A percentile compares a stretch with the other conserved stretches of the same genome.
Evolutionary conservation across 2,113 vertebrate genomes (phyloP).

Genomic region (Sinocyclocheilus anshuiensis): DNA sequence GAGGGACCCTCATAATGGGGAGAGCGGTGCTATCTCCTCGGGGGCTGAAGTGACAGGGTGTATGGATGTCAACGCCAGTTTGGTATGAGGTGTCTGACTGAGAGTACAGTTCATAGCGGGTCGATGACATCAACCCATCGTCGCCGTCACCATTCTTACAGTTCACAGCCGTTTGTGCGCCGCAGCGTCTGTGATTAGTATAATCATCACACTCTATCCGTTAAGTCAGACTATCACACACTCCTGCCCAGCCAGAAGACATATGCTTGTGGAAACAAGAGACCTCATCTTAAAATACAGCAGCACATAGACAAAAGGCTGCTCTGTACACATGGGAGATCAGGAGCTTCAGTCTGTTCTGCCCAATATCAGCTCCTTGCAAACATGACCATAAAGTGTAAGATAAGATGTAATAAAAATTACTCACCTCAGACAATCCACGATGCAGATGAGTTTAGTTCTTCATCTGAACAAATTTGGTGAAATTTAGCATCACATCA

Average conservation of each 20-base stretch:
- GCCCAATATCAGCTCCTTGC: no score
- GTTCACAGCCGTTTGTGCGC: conserved; percentile 14
- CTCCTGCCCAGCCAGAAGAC: conserved; percentile 41
- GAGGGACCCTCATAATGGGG: conserved; percentile 57
- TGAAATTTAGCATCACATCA: no score
- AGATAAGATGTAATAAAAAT: no score
- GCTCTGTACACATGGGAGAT: neutral
- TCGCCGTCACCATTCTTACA: conserved; percentile 41
- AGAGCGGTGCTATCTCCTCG: conserved; percentile 41
- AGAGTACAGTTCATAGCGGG: conserved; percentile 54
- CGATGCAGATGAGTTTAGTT: no score
- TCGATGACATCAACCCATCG: conserved; percentile 42
- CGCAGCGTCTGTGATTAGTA: conserved; percentile 42
- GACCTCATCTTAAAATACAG: conserved; percentile 10
- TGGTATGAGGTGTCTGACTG: conserved; percentile 57
- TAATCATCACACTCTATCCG: conserved; percentile 52
- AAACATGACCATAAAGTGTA: no score
- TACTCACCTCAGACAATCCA: no score
- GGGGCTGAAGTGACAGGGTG: conserved; percentile 54
- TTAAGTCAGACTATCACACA: conserved; percentile 52
- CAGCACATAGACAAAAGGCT: neutral
- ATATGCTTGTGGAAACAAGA: conserved; percentile 38
- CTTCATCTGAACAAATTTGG: no score
- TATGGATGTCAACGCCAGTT: conserved; percentile 55
- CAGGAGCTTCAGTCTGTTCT: neutral